Evolutionary conservation across 2,113 vertebrate genomes (phyloP), one percentile per base, ranked within the genome.

Genomic region (Illadopsis cleaveri): DNA sequence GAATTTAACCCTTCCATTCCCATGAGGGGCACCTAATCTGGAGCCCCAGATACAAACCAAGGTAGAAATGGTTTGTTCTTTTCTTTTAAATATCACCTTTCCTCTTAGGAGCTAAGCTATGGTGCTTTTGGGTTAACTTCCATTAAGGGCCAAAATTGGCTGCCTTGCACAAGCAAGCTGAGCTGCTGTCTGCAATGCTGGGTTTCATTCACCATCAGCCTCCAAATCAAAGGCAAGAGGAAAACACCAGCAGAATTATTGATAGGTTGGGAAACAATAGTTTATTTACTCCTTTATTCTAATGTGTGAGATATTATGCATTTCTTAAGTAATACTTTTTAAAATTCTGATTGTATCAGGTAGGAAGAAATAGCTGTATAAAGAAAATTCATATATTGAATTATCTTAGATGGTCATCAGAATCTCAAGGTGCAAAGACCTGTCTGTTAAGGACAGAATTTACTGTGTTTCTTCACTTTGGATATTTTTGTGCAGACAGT

Each of bases 201-300:
- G 27, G 15, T 38, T 80, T 60, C 53, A 20, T 50, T 79, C 37
- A 4, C 16, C 6, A 12, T 31, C 33, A 51, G 22, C 23, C 35
- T 50, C 53, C 47, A 83, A 85, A 54, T 13, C 40, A 61, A 82
- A 83, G 72, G 44, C 83, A 50, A 47, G 24, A 82, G 35, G 21
- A 61, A 72, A 79, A 50, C 13, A 25, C 13, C 0, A 3, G 30
- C 37, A 47, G 30, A 37, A n/a, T 25, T 62, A 64, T 33, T 44
- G 10, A 51, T 31, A 38, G 25, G 4, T 3, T 57, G 21, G 38
- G 60, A 66, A 68, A 76, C 4, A 51, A 4, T 24, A 45, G 27
- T 42, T 89, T 76, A 57, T n/a, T 91, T 86, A 37, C 44, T 90
- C 71, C 75, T 88, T 95, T 95, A 91, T 92, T 97, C 91, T 93